These are phyloP conservation scores for Anableps anableps DNA, from an alignment of 2,797 vertebrate species.

Conservation along the genomic window DNA sequence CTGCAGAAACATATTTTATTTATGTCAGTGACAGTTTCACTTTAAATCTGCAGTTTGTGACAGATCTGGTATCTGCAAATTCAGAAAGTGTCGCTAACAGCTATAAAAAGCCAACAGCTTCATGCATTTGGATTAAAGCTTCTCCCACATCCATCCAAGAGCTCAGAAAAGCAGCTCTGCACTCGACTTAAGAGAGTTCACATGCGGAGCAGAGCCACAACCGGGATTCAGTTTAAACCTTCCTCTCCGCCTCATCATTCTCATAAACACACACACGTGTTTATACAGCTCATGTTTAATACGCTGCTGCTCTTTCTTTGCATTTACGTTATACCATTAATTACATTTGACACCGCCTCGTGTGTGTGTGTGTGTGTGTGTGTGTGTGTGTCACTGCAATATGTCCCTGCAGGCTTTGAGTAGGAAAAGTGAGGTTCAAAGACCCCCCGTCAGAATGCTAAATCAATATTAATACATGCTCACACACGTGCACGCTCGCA, in stretches of 20 bases:
- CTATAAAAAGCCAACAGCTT: slow-evolving; percentile 30
- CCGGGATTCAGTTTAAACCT: slow-evolving; percentile 66
- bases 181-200: slow-evolving; percentile 66
- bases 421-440: slow-evolving; percentile 87
- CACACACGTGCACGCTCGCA: slow-evolving; percentile 56
- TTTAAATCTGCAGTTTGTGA: slow-evolving; percentile 6
- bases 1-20: neutral
- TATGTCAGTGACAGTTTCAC: neutral
- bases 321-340: slow-evolving; percentile 69
- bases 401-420: slow-evolving; percentile 79
- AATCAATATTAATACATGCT: slow-evolving; percentile 92
- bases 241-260: slow-evolving; percentile 30
- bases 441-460: slow-evolving; percentile 89
- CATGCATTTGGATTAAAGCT: slow-evolving; percentile 40
- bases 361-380: slow-evolving; percentile 39
- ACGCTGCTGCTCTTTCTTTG: slow-evolving; percentile 43
- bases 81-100: slow-evolving; percentile 17
- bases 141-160: slow-evolving; percentile 26
- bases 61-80: slow-evolving; percentile 14
- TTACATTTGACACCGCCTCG: slow-evolving; percentile 66
- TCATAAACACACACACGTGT: slow-evolving; percentile 33
- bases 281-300: slow-evolving; percentile 16
- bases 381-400: slow-evolving; percentile 42
- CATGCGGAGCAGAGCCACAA: slow-evolving; percentile 61
- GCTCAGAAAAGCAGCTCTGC: slow-evolving; percentile 37